Evolutionary conservation across 2,797 vertebrate genomes (phyloP).

Genomic region (Hapalemur alaotrensis): DNA sequence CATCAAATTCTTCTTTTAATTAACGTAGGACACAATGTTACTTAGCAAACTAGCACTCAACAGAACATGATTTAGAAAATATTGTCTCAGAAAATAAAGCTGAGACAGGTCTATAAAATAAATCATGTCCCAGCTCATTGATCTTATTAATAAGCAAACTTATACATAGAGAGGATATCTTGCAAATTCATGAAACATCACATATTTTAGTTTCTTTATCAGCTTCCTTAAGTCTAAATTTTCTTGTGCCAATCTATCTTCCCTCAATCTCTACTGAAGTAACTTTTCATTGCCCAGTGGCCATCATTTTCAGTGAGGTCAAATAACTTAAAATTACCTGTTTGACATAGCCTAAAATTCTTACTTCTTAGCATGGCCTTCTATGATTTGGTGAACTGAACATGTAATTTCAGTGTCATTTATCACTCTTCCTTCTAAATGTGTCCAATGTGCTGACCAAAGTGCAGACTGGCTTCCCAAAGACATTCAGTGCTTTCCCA

Average conservation of each 20-base stretch:
- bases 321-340: conserved; percentile 16
- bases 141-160: neutral
- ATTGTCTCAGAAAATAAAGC: conserved; percentile 3
- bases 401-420: neutral
- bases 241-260: neutral
- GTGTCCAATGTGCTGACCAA: neutral
- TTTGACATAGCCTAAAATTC: neutral
- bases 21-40: neutral
- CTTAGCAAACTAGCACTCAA: neutral
- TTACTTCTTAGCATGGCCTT: neutral
- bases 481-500: neutral
- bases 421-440: neutral
- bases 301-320: neutral
- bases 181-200: neutral
- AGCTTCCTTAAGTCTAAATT: neutral
- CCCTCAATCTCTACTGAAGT: neutral
- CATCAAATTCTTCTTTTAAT: neutral
- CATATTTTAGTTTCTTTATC: conserved; percentile 11
- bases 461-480: neutral
- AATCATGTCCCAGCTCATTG: neutral
- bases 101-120: neutral
- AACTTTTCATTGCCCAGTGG: neutral
- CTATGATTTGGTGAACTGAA: neutral
- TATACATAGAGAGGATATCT: neutral
- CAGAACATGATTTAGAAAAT: neutral